Conservation (phyloP, 2,113 vertebrate species). For the Bettongia penicillata region DNA sequence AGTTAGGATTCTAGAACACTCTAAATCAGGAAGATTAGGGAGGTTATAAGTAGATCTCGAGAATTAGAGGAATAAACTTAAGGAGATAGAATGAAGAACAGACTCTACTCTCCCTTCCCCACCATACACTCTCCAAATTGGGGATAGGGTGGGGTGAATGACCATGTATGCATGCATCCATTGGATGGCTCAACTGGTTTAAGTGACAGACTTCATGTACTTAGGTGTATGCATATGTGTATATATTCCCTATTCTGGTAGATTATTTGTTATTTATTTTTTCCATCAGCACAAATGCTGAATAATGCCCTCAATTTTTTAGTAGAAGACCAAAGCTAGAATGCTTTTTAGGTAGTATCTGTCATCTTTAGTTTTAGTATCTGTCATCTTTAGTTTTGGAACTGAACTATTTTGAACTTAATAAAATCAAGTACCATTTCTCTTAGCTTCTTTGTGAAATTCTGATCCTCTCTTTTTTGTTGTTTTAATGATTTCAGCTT, state of each 20-base stretch:
- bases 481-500: conserved; percentile 79
- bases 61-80: not conserved
- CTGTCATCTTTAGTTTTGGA: conserved; percentile 33
- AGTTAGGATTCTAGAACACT: conserved; percentile 25
- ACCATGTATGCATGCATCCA: not conserved
- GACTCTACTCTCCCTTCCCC: not conserved
- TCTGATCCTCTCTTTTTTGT: conserved; percentile 52
- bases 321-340: conserved; percentile 15
- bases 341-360: conserved; percentile 28
- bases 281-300: not conserved
- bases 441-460: conserved; percentile 51
- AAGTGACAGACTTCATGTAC: not conserved
- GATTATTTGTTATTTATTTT: conserved; percentile 22
- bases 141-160: not conserved
- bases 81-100: not conserved
- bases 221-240: not conserved
- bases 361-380: conserved; percentile 40
- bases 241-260: conserved; percentile 5
- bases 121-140: not conserved
- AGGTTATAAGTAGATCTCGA: not conserved
- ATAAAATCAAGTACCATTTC: conserved; percentile 47
- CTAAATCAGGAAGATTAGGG: conserved; percentile 12
- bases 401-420: conserved; percentile 45
- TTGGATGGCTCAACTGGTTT: not conserved
- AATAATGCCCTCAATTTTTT: conserved; percentile 36